Conservation (phyloP, 2,797 vertebrate genomes). For the Cynopterus sphinx region DNA sequence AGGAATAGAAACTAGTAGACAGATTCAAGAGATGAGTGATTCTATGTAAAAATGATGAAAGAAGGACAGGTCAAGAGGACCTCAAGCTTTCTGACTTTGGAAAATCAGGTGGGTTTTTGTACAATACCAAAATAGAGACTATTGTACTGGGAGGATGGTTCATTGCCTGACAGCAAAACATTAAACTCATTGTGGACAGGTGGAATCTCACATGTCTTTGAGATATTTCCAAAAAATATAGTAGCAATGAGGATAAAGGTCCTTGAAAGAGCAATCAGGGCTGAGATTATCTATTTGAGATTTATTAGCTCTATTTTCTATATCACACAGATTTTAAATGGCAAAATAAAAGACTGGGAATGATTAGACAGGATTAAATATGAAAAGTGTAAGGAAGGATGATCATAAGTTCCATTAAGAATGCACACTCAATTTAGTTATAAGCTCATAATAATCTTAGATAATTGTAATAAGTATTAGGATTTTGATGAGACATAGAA, state of each 20-base stretch:
- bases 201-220: no score
- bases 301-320: not conserved
- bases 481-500: not conserved
- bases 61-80: not conserved
- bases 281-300: not conserved
- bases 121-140: not conserved
- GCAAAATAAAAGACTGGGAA: not conserved
- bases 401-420: not conserved
- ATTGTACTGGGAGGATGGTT: not conserved
- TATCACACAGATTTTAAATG: not conserved
- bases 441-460: not conserved
- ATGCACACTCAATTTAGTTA: not conserved
- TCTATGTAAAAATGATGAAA: not conserved
- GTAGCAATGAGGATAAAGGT: not conserved
- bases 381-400: not conserved
- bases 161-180: not conserved
- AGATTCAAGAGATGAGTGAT: not conserved
- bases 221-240: not conserved
- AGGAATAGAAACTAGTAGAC: not conserved
- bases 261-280: not conserved
- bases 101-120: not conserved
- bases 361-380: not conserved
- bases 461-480: not conserved
- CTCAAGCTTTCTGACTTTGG: not conserved
- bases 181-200: not conserved